These are phyloP conservation scores for Drymodes brunneopygia DNA, from an alignment of 2,113 vertebrate species.

Conservation along the genomic window DNA sequence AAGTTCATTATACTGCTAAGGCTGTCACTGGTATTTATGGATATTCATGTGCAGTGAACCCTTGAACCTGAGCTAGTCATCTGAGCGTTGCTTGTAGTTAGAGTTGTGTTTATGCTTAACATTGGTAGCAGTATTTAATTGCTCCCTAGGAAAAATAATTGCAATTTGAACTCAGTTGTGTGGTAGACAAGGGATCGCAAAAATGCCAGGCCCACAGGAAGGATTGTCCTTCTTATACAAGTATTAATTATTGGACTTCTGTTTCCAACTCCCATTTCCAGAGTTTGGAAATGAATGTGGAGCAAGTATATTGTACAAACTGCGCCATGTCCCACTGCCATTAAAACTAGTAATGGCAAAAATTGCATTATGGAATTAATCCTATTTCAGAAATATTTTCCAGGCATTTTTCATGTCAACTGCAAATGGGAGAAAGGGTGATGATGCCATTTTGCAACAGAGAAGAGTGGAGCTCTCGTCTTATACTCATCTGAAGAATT, in stretches of 20 bases:
- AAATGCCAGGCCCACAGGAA: background rate
- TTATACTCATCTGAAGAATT: slow-evolving; percentile 1
- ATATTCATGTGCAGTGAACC: slow-evolving; percentile 77
- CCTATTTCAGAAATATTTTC: slow-evolving; percentile 31
- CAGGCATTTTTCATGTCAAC: slow-evolving; percentile 40
- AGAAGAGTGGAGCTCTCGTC: background rate
- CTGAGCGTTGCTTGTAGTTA: slow-evolving; percentile 60
- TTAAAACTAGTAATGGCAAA: background rate
- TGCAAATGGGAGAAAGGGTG: background rate
- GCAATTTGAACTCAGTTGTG: slow-evolving; percentile 13
- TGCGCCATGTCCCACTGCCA: background rate
- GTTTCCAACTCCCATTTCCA: background rate
- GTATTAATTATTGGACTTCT: background rate
- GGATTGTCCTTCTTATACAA: background rate
- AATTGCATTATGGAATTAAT: background rate
- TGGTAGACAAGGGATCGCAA: background rate
- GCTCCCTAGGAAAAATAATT: slow-evolving; percentile 58
- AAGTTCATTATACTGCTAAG: slow-evolving; percentile 70
- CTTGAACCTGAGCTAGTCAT: slow-evolving; percentile 76
- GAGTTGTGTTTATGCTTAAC: slow-evolving; percentile 67
- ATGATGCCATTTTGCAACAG: background rate
- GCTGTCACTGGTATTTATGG: slow-evolving; percentile 71
- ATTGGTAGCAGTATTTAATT: slow-evolving; percentile 69
- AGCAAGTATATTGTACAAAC: background rate
- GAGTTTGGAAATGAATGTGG: background rate